Evolutionary conservation across 2,797 vertebrate genomes (phyloP).

Genomic region (Scleropages formosus): DNA sequence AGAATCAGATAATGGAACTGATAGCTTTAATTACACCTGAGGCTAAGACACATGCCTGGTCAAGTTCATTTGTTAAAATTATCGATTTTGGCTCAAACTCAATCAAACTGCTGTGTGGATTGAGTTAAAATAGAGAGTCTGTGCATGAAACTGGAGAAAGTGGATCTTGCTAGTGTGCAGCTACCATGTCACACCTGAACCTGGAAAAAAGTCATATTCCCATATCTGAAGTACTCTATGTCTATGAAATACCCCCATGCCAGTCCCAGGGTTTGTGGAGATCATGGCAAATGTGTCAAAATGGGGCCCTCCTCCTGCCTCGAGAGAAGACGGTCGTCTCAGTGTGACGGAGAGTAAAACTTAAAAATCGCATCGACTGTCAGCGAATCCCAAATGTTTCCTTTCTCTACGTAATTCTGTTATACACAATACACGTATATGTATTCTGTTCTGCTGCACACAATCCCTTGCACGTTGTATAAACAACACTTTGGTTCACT

Average conservation of each 20-base stretch:
- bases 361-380: not conserved
- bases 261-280: not conserved
- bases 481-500: not conserved
- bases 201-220: not conserved
- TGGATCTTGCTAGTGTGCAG: too few species aligned
- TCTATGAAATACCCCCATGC: constrained; percentile 13
- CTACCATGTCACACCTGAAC: not conserved
- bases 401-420: not conserved
- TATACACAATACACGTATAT: not conserved
- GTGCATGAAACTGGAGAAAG: not conserved
- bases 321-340: not conserved
- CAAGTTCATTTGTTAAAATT: not conserved
- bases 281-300: not conserved
- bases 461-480: not conserved
- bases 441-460: too few species aligned
- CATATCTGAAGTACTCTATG: not conserved
- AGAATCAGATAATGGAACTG: not conserved
- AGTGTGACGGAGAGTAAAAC: not conserved
- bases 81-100: not conserved
- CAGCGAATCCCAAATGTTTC: not conserved
- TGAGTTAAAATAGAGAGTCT: not conserved
- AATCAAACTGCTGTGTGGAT: not conserved
- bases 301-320: constrained; percentile 7
- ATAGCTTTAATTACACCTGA: constrained; percentile 13
- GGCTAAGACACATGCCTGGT: not conserved